Conservation (phyloP, 2,113 vertebrate species). For the Emberiza fucata region DNA sequence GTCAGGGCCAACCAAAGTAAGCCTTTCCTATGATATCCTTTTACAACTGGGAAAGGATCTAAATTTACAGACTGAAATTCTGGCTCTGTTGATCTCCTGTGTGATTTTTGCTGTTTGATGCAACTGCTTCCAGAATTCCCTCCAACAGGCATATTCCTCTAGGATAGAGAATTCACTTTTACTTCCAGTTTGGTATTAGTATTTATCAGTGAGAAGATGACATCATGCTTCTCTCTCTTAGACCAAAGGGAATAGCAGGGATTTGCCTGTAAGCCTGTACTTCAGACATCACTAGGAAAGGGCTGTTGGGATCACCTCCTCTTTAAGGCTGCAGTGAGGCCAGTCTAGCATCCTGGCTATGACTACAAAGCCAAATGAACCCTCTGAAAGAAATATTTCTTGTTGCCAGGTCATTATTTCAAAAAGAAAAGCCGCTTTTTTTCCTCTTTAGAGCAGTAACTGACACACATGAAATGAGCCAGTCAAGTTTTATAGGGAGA, state of each 20-base stretch:
- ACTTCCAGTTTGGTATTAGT: background rate
- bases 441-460: background rate
- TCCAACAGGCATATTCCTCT: background rate
- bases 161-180: background rate
- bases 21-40: background rate
- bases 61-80: background rate
- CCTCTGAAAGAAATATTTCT: background rate
- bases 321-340: background rate
- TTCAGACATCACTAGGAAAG: background rate
- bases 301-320: background rate
- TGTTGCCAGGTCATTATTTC: background rate
- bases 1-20: background rate
- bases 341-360: background rate
- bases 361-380: background rate
- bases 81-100: background rate
- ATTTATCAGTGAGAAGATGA: background rate
- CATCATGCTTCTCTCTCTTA: background rate
- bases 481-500: background rate
- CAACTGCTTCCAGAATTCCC: background rate
- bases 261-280: background rate
- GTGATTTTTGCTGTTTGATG: background rate
- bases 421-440: background rate
- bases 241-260: background rate
- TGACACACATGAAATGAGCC: background rate
- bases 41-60: background rate